A percentile compares a stretch with the other conserved stretches of the same genome.
phyloP scores from a whole-genome alignment of 2,797 vertebrate genomes.

The Emydoidea blandingii region DNA sequence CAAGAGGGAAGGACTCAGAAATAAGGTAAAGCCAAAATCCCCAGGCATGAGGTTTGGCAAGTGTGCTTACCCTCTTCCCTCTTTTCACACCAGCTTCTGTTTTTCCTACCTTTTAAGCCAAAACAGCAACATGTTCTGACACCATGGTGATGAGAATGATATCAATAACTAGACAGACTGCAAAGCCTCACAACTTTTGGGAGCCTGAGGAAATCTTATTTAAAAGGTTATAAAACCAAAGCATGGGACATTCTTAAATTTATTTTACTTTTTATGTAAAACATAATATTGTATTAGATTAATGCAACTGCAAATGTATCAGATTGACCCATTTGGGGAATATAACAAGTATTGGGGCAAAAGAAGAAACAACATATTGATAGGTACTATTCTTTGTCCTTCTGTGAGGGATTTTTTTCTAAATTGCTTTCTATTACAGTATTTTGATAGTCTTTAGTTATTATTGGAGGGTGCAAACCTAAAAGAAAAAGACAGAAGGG shows the following conservation, averaged over 20 bases:
- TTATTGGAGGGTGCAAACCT: no score
- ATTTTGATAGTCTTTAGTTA: no score
- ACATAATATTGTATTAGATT: no score
- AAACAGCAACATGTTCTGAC: accelerated
- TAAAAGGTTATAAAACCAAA: neutral
- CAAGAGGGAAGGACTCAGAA: neutral
- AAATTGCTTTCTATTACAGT: no score
- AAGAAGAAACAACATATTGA: no score
- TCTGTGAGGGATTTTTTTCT: no score
- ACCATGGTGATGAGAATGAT: neutral
- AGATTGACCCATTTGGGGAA: no score
- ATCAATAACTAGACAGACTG: neutral
- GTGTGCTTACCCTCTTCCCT: neutral
- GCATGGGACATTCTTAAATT: accelerated
- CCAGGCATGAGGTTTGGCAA: accelerated
- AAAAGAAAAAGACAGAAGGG: no score
- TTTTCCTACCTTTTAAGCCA: neutral
- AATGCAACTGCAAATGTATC: no score
- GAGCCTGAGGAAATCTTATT: accelerated
- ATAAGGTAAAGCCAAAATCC: accelerated
- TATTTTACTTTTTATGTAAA: no score
- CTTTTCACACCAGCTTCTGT: accelerated
- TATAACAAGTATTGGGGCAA: no score
- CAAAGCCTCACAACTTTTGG: neutral
- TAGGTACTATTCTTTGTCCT: no score